Percentiles rank a stretch among this genome's conserved stretches.
These are phyloP conservation scores for Tortricodes alternella DNA, from an alignment of 2,888 invertebrate genomes.

Conservation along the genomic window DNA sequence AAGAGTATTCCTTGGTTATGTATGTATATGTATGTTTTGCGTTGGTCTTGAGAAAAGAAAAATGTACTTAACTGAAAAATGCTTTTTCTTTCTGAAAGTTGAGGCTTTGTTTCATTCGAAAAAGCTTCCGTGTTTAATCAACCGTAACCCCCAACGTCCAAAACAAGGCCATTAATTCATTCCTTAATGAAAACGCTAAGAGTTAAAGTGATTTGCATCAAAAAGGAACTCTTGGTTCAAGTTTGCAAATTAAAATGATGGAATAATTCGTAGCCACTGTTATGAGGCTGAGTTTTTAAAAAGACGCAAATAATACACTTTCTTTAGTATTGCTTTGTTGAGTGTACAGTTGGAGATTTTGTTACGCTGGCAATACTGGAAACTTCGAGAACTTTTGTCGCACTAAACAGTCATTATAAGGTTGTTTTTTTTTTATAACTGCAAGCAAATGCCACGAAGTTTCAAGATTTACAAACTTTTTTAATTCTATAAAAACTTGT, in stretches of 20 bases:
- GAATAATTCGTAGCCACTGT: constrained; percentile 58
- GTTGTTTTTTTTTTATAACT: too few relatives aligned
- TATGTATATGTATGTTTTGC: too few relatives aligned
- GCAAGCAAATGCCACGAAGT: too few relatives aligned
- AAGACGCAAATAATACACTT: neutral
- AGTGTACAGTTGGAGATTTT: neutral
- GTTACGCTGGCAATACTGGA: neutral
- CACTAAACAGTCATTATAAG: too few relatives aligned
- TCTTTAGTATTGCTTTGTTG: neutral
- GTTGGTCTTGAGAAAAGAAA: too few relatives aligned
- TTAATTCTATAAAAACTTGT: too few relatives aligned
- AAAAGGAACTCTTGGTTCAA: constrained; percentile 55
- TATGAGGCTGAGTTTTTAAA: constrained; percentile 44
- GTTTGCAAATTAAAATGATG: constrained; percentile 68
- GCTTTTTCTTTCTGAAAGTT: too few relatives aligned
- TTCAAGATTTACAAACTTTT: too few relatives aligned
- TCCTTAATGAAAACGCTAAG: constrained; percentile 62
- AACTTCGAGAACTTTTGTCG: neutral
- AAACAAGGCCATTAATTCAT: constrained; percentile 52
- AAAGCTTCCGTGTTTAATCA: constrained; percentile 42
- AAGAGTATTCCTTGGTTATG: too few relatives aligned
- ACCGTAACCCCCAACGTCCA: constrained; percentile 43
- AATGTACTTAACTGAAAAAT: too few relatives aligned
- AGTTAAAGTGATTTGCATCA: constrained; percentile 66
- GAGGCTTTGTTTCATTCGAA: neutral